Percentiles rank a stretch among this genome's conserved stretches.
Evolutionary conservation across 1,140 invertebrate species (phyloP).

Genomic region (Brachionus asplanchnoidis): DNA sequence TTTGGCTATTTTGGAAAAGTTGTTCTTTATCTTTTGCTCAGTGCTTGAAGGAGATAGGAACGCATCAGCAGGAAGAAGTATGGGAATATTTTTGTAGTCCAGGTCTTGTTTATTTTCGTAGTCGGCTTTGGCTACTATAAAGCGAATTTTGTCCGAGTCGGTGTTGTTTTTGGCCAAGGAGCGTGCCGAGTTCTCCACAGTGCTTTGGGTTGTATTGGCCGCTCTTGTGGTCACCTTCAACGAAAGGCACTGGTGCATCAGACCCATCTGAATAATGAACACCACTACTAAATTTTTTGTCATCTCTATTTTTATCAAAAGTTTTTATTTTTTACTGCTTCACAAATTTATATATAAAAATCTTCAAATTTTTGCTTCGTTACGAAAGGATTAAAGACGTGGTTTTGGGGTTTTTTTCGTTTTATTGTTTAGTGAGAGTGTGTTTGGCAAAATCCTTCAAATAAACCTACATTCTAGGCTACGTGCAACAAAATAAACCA

Average conservation of each 20-base stretch:
- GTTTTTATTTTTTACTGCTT: constrained; percentile 7
- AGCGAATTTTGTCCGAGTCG: neutral
- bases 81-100: constrained; percentile 19
- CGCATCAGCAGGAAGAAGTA: constrained; percentile 3
- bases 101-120: neutral
- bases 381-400: constrained; percentile 16
- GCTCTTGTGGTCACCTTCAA: neutral
- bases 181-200: neutral
- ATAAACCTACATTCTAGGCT: constrained; percentile 37
- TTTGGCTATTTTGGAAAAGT: constrained; percentile 39
- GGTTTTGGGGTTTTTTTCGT: neutral
- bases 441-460: neutral
- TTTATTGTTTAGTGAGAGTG: neutral
- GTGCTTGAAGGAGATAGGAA: neutral
- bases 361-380: neutral
- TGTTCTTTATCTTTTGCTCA: neutral
- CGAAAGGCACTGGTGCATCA: neutral
- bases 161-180: neutral
- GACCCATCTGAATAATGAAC: neutral
- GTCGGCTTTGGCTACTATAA: neutral
- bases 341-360: constrained; percentile 19
- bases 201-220: neutral
- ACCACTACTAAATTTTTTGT: neutral
- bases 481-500: neutral
- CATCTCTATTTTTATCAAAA: neutral